phyloP scores from a whole-genome alignment of 1,140 invertebrate genomes.

The Lamellibrachia luymesi region DNA sequence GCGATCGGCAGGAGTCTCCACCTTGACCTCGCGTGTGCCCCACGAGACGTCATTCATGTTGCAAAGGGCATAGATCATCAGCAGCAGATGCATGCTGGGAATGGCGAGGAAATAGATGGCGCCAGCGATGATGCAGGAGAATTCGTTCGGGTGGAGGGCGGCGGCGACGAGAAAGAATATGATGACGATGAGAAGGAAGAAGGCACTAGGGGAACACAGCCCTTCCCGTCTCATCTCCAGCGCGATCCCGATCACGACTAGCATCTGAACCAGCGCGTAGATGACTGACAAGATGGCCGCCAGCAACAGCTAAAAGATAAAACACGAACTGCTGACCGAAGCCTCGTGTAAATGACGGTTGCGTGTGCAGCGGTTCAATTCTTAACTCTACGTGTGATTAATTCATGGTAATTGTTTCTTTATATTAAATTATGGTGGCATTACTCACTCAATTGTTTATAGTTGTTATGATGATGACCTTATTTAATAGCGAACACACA shows the following conservation, averaged over 20 bases:
- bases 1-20: constrained; percentile 36
- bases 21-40: constrained; percentile 79
- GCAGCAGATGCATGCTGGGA: constrained; percentile 89
- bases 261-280: constrained; percentile 53
- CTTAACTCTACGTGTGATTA: neutral
- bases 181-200: constrained; percentile 46
- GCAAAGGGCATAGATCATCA: constrained; percentile 87
- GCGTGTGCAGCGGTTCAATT: constrained; percentile 9
- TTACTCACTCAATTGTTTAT: neutral
- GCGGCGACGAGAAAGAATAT: constrained; percentile 67
- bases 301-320: constrained; percentile 41
- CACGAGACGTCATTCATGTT: constrained; percentile 88
- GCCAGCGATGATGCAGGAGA: constrained; percentile 72
- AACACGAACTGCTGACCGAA: neutral
- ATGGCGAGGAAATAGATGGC: constrained; percentile 88
- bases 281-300: constrained; percentile 46
- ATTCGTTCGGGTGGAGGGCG: constrained; percentile 79
- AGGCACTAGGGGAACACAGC: constrained; percentile 48
- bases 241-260: constrained; percentile 51
- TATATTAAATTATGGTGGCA: too few species aligned
- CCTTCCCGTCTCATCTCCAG: constrained; percentile 44
- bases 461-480: neutral
- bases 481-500: neutral
- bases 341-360: neutral
- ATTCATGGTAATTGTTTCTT: neutral